These are phyloP conservation scores for Eupithecia abbreviata DNA, from an alignment of 2,888 invertebrate species.

Conservation along the genomic window DNA sequence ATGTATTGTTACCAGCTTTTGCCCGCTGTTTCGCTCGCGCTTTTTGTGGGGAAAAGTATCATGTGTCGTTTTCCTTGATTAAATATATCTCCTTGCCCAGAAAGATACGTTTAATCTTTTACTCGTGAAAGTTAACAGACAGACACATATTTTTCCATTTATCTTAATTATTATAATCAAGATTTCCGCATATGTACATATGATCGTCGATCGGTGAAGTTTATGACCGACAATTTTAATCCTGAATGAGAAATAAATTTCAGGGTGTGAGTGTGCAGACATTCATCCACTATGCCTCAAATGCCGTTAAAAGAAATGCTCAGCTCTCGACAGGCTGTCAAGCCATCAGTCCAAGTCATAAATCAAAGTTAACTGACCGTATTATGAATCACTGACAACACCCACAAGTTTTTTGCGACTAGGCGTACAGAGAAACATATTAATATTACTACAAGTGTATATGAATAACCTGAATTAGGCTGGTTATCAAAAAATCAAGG, in stretches of 20 bases:
- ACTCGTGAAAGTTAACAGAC: not conserved
- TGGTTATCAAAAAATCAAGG: not conserved
- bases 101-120: not conserved
- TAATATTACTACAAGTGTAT: constrained; percentile 13
- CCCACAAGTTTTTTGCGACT: constrained; percentile 37
- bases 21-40: not conserved
- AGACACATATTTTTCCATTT: not conserved
- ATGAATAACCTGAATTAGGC: constrained; percentile 1
- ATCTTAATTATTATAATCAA: not conserved
- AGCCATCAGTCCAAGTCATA: constrained; percentile 5
- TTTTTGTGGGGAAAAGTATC: not conserved
- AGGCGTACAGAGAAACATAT: not conserved
- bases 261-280: not conserved
- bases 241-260: not conserved
- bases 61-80: not conserved
- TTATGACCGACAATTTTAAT: not conserved
- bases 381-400: constrained; percentile 51
- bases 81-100: not conserved
- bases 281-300: not conserved
- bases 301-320: constrained; percentile 14
- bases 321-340: constrained; percentile 28
- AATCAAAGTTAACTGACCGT: constrained; percentile 48
- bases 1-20: not conserved
- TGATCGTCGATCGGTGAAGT: not conserved
- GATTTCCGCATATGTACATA: not conserved